Evolutionary conservation across 2,797 vertebrate species (phyloP).

Genomic region (Hydrophis major): DNA sequence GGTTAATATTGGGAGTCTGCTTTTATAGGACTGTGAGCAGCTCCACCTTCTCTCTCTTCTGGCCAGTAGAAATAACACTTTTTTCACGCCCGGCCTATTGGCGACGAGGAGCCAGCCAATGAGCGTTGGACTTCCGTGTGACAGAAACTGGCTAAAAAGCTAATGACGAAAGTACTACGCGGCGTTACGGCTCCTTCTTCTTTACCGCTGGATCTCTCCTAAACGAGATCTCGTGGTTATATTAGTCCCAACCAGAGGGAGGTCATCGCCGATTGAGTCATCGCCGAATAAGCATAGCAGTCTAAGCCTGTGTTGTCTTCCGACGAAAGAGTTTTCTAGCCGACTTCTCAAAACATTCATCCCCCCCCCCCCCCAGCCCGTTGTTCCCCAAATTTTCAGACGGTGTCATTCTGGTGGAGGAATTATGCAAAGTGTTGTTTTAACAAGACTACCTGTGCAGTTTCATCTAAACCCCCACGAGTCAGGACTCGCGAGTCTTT

Average conservation of each 20-base stretch:
- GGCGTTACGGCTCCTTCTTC: background rate
- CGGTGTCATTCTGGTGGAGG: background rate
- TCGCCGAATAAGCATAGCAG: background rate
- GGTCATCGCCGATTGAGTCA: background rate
- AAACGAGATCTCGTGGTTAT: background rate
- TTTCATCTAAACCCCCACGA: background rate
- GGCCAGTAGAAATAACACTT: slow-evolving; percentile 72
- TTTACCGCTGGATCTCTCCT: background rate
- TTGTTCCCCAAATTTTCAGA: background rate
- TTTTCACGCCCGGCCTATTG: background rate
- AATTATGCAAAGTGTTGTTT: background rate
- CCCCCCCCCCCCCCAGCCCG: background rate
- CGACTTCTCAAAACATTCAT: background rate
- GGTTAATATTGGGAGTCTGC: slow-evolving; percentile 5
- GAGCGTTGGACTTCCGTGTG: background rate
- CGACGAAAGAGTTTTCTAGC: background rate
- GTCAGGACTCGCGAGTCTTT: background rate
- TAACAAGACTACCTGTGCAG: background rate
- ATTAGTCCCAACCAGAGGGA: background rate
- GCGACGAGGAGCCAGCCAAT: background rate
- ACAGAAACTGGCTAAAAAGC: background rate
- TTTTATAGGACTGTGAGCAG: background rate
- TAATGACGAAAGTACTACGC: no score
- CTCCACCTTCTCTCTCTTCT: slow-evolving; percentile 46
- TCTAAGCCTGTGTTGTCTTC: background rate